phyloP scores from a whole-genome alignment of 2,797 vertebrate species.

The Argentina silus region DNA sequence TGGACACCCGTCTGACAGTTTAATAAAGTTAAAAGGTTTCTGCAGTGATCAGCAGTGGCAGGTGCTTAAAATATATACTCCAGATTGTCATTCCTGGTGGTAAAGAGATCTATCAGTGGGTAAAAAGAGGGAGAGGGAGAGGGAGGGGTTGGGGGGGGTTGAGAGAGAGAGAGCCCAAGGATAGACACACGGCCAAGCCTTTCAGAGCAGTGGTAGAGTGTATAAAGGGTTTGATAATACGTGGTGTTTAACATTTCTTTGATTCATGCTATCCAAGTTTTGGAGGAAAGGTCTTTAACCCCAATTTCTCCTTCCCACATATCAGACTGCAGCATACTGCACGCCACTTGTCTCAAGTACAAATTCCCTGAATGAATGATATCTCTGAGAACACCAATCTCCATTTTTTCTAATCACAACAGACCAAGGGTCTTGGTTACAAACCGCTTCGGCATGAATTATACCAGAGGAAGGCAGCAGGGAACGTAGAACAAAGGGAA shows the following conservation, averaged over 20 bases:
- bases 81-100: constrained; percentile 1
- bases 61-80: constrained; percentile 30
- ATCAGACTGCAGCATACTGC: not conserved
- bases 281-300: constrained; percentile 9
- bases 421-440: not conserved
- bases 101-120: constrained; percentile 28
- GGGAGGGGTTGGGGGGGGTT: not conserved
- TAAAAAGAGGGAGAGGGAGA: not conserved
- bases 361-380: constrained; percentile 17
- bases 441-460: constrained; percentile 14
- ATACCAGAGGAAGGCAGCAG: constrained; percentile 4
- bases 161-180: not conserved
- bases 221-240: not conserved
- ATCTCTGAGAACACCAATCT: constrained; percentile 4
- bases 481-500: constrained; percentile 27
- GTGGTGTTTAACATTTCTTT: constrained; percentile 8
- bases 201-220: not conserved
- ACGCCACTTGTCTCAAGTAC: not conserved
- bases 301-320: constrained; percentile 4
- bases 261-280: constrained; percentile 27
- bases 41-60: constrained; percentile 27
- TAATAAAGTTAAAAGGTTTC: constrained; percentile 52
- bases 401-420: constrained; percentile 3
- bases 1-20: constrained; percentile 24
- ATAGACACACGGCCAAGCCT: not conserved